These are phyloP conservation scores for Drosophila parabipectinata DNA, from an alignment of 1,140 invertebrate genomes.

Conservation along the genomic window DNA sequence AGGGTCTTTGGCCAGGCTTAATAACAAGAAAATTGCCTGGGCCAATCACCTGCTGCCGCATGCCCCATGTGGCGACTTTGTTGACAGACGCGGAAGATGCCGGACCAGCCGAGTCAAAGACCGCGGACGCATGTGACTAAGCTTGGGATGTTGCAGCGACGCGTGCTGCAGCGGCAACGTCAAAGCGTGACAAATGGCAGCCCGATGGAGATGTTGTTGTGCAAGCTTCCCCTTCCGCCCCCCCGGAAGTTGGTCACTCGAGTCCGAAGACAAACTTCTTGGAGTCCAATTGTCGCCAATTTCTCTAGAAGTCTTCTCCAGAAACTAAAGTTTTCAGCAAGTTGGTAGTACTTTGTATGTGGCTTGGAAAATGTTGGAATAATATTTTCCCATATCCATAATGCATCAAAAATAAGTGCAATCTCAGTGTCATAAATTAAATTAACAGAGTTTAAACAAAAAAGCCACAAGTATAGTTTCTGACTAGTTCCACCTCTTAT, in stretches of 20 bases:
- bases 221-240: background rate
- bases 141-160: slow-evolving; percentile 43
- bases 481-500: background rate
- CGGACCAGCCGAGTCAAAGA: slow-evolving; percentile 59
- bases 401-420: background rate
- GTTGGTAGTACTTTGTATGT: background rate
- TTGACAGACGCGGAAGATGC: slow-evolving; percentile 54
- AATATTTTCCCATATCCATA: background rate
- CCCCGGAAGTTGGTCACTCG: background rate
- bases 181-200: slow-evolving; percentile 73
- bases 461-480: background rate
- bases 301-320: background rate
- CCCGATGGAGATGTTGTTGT: slow-evolving; percentile 36
- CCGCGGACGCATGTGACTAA: slow-evolving; percentile 44
- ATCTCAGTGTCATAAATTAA: background rate
- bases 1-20: slow-evolving; percentile 35
- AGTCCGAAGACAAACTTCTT: slow-evolving; percentile 15
- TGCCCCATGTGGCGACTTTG: slow-evolving; percentile 29
- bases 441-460: background rate
- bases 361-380: background rate
- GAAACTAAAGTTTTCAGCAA: background rate
- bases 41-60: slow-evolving; percentile 65
- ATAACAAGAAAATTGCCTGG: slow-evolving; percentile 43
- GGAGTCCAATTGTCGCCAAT: slow-evolving; percentile 6
- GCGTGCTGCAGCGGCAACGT: slow-evolving; percentile 54